Conservation (phyloP, 2,113 vertebrate genomes). For the Zeus faber region DNA sequence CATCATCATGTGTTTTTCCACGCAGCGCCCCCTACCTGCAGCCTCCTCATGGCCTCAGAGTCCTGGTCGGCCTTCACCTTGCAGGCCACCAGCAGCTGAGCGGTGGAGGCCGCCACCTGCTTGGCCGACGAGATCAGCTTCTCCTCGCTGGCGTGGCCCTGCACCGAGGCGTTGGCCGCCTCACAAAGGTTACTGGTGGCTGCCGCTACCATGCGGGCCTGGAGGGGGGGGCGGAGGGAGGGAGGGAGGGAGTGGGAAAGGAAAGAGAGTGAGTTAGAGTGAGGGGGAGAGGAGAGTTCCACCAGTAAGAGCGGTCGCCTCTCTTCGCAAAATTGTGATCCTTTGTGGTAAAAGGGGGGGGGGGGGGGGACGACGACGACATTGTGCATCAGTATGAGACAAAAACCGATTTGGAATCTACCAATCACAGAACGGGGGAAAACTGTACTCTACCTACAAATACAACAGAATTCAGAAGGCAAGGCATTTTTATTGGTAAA, state of each 20-base stretch:
- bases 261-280: not conserved
- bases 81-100: constrained; percentile 95
- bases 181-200: constrained; percentile 97
- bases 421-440: too few species aligned
- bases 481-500: too few species aligned
- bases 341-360: too few species aligned
- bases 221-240: not conserved
- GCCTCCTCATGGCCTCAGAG: constrained; percentile 96
- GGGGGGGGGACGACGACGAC: too few species aligned
- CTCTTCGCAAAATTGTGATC: too few species aligned
- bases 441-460: too few species aligned
- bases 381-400: too few species aligned
- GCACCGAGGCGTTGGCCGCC: constrained; percentile 95
- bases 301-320: too few species aligned
- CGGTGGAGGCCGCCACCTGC: constrained; percentile 96
- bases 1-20: too few species aligned
- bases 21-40: constrained; percentile 81
- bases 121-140: constrained; percentile 99
- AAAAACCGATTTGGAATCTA: too few species aligned
- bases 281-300: not conserved
- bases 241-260: not conserved
- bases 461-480: too few species aligned
- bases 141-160: constrained; percentile 97
- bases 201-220: constrained; percentile 98
- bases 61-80: constrained; percentile 99